These are phyloP conservation scores for Oryzias javanicus DNA, from an alignment of 2,113 vertebrate genomes.

Conservation along the genomic window DNA sequence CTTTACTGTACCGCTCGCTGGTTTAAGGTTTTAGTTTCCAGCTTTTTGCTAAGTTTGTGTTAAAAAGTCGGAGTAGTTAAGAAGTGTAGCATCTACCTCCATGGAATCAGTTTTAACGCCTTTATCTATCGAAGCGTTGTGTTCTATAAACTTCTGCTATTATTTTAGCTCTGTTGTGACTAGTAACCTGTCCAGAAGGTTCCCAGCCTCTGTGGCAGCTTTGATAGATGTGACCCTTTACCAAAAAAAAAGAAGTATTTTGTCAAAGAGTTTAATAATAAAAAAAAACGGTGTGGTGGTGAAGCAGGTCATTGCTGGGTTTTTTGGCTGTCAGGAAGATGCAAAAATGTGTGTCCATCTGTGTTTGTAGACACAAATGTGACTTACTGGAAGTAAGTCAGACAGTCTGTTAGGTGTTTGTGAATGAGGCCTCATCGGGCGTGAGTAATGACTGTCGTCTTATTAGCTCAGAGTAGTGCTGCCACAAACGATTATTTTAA, in stretches of 20 bases:
- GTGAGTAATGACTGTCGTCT: conserved; percentile 50
- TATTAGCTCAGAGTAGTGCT: too few relatives aligned
- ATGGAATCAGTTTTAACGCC: too few relatives aligned
- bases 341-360: conserved; percentile 11
- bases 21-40: too few relatives aligned
- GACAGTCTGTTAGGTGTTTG: conserved; percentile 64
- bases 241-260: not conserved
- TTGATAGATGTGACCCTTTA: too few relatives aligned
- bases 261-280: not conserved
- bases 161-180: not conserved
- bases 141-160: not conserved
- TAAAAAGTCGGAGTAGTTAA: too few relatives aligned
- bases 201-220: too few relatives aligned
- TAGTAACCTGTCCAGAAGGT: too few relatives aligned
- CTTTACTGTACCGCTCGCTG: too few relatives aligned
- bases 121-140: too few relatives aligned
- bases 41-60: too few relatives aligned
- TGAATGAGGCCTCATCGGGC: conserved; percentile 61
- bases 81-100: too few relatives aligned
- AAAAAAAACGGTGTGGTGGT: not conserved
- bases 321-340: conserved; percentile 2
- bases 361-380: conserved; percentile 19
- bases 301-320: not conserved
- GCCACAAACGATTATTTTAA: too few relatives aligned
- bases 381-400: conserved; percentile 61